Conservation (phyloP, 2,113 vertebrate species). For the Phalacrocorax pelagicus region DNA sequence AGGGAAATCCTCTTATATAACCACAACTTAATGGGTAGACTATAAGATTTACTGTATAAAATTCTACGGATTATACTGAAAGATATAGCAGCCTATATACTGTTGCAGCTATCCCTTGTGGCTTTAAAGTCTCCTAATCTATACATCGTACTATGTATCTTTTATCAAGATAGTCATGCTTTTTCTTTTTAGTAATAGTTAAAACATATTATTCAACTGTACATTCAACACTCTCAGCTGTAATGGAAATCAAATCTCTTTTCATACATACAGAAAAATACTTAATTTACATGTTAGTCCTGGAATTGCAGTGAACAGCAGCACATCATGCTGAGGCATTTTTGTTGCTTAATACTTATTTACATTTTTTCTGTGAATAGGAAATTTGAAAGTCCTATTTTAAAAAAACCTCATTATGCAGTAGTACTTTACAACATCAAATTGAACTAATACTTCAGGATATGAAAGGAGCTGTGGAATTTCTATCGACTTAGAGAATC, state of each 20-base stretch:
- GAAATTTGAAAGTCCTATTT: neutral
- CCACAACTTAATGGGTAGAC: neutral
- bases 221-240: neutral
- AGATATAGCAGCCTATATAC: neutral
- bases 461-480: neutral
- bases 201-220: neutral
- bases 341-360: slow-evolving; percentile 26
- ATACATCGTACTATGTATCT: neutral
- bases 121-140: neutral
- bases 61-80: neutral
- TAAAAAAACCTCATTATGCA: neutral
- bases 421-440: neutral
- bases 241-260: neutral
- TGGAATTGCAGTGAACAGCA: neutral
- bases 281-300: neutral
- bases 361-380: neutral
- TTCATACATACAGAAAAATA: neutral
- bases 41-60: neutral
- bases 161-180: neutral
- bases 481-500: neutral
- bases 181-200: neutral
- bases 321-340: neutral
- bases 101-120: neutral
- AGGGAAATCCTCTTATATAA: neutral
- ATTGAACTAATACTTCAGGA: neutral